A percentile compares a stretch with the other conserved stretches of the same genome.
Evolutionary conservation across 1,140 invertebrate genomes (phyloP).

Genomic region (Drosophila micromelanica): DNA sequence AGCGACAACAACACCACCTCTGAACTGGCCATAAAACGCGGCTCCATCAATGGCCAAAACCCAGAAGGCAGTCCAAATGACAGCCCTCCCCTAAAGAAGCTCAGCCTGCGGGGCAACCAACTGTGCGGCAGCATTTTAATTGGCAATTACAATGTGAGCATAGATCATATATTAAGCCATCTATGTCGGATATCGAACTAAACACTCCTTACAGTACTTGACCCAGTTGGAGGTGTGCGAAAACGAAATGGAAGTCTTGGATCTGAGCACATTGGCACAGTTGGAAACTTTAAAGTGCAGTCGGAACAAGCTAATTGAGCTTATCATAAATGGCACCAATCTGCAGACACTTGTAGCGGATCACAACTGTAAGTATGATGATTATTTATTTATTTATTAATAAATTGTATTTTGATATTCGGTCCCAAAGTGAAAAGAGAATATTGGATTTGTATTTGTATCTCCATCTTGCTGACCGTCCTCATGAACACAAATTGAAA

Average conservation of each 20-base stretch:
- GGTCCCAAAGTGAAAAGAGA: too few relatives aligned
- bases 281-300: slow-evolving; percentile 90
- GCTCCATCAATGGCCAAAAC: slow-evolving; percentile 24
- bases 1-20: slow-evolving; percentile 22
- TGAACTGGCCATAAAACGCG: slow-evolving; percentile 42
- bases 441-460: too few relatives aligned
- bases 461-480: too few relatives aligned
- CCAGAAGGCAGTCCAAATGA: slow-evolving; percentile 25
- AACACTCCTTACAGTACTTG: slow-evolving; percentile 86
- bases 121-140: slow-evolving; percentile 92
- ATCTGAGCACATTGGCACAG: slow-evolving; percentile 89
- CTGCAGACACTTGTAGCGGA: slow-evolving; percentile 89
- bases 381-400: too few relatives aligned
- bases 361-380: slow-evolving; percentile 87
- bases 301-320: slow-evolving; percentile 88
- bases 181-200: background rate
- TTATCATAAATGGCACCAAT: slow-evolving; percentile 88
- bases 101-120: slow-evolving; percentile 90
- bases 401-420: too few relatives aligned
- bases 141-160: slow-evolving; percentile 91
- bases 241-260: slow-evolving; percentile 90
- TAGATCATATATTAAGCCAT: background rate
- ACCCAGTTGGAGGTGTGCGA: slow-evolving; percentile 92
- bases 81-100: slow-evolving; percentile 86
- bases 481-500: too few relatives aligned